phyloP scores from a whole-genome alignment of 53 echinoderm and acorn worm species.

The Arbacia lixula region DNA sequence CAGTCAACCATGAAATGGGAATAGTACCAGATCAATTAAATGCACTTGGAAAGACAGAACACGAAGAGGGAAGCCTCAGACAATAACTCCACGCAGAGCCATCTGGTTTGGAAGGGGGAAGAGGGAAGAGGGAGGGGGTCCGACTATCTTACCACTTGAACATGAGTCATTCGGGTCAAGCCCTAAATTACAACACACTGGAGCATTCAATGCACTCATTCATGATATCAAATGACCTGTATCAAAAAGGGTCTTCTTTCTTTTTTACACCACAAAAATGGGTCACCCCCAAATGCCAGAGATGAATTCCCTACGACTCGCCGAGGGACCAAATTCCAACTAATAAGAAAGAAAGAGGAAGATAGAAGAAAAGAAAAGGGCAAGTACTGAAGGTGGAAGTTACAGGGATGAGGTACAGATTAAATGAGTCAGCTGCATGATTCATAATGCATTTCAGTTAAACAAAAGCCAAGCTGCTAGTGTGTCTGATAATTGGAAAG shows the following conservation, averaged over 20 bases:
- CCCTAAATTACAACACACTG: background rate
- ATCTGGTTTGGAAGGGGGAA: no score
- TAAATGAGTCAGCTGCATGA: conserved; percentile 19
- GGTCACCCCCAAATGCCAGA: conserved; percentile 27
- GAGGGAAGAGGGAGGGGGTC: no score
- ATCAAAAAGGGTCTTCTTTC: background rate
- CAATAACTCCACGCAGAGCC: no score
- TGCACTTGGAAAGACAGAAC: no score
- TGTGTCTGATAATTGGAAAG: no score
- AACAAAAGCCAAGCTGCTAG: no score
- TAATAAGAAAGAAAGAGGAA: conserved; percentile 20
- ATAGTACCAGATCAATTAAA: no score
- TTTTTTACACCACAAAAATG: background rate
- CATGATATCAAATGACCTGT: conserved; percentile 24
- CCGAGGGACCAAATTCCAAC: background rate
- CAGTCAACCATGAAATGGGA: no score
- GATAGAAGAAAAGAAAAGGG: conserved; percentile 1
- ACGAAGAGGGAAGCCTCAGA: no score
- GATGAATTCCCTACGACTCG: background rate
- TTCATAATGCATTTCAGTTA: no score
- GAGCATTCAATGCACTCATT: conserved; percentile 5
- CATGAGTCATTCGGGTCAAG: conserved; percentile 35
- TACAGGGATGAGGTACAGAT: conserved; percentile 13
- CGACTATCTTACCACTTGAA: no score
- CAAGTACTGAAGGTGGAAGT: no score